A percentile compares a stretch with the other conserved stretches of the same genome.
These are phyloP conservation scores for Chlorospingus flavigularis DNA, from an alignment of 2,797 vertebrate genomes.

Conservation along the genomic window DNA sequence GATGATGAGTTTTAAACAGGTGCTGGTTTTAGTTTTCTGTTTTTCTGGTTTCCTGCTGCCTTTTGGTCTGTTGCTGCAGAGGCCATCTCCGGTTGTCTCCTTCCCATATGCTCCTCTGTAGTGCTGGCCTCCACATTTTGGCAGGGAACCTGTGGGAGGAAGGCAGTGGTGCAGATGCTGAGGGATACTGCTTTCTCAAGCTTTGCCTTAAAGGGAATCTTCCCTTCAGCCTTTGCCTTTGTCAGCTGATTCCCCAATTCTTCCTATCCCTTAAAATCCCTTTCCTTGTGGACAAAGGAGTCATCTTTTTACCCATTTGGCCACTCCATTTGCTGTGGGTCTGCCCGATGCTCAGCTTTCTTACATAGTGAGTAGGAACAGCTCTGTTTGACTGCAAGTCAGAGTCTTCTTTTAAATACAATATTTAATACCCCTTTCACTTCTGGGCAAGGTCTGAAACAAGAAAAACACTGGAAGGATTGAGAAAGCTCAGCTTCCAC, in stretches of 20 bases:
- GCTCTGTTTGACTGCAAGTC: background rate
- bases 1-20: conserved; percentile 5
- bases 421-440: fast-evolving
- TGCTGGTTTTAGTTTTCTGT: background rate
- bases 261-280: background rate
- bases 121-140: background rate
- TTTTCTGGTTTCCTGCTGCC: conserved; percentile 7
- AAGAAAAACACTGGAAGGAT: background rate
- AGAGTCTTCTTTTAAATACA: background rate
- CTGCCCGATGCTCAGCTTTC: background rate
- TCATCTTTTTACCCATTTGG: background rate
- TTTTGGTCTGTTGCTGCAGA: background rate
- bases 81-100: background rate
- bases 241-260: background rate
- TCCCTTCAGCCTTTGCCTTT: background rate
- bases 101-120: background rate
- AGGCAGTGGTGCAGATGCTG: background rate
- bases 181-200: background rate
- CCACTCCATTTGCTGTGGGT: background rate
- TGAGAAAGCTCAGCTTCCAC: background rate
- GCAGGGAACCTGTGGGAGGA: fast-evolving
- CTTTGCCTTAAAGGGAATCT: background rate
- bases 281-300: background rate
- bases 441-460: background rate
- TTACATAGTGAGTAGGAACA: background rate